A percentile compares a stretch with the other conserved stretches of the same genome.
These are phyloP conservation scores for Eonycteris spelaea DNA, from an alignment of 2,113 vertebrate species.

Conservation along the genomic window DNA sequence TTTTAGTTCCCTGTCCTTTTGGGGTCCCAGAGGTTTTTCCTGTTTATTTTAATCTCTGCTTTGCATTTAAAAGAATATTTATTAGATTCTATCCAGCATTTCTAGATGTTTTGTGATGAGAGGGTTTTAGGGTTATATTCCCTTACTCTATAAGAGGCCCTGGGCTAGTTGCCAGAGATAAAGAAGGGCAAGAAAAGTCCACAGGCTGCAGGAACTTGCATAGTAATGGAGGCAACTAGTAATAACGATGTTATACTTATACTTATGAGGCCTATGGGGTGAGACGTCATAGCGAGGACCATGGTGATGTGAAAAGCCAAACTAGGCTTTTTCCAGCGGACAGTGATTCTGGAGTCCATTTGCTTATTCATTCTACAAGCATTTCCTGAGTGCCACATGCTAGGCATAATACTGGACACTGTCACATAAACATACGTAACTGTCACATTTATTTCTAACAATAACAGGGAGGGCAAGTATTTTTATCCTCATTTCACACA, in stretches of 20 bases:
- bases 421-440: background rate
- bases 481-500: background rate
- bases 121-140: background rate
- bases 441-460: background rate
- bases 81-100: background rate
- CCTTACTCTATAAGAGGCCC: background rate
- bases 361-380: background rate
- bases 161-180: background rate
- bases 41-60: background rate
- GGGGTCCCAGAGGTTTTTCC: background rate
- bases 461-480: background rate
- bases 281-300: background rate
- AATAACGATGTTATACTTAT: background rate
- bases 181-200: background rate
- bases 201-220: background rate
- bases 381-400: background rate
- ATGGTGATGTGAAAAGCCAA: background rate
- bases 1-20: background rate
- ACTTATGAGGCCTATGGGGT: fast-evolving
- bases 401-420: background rate
- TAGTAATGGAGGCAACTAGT: background rate
- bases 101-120: background rate
- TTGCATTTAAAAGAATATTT: background rate
- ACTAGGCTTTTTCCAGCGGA: background rate
- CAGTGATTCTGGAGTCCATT: background rate